Conservation (phyloP, 2,888 invertebrate species). For the Ethmia dodecea region DNA sequence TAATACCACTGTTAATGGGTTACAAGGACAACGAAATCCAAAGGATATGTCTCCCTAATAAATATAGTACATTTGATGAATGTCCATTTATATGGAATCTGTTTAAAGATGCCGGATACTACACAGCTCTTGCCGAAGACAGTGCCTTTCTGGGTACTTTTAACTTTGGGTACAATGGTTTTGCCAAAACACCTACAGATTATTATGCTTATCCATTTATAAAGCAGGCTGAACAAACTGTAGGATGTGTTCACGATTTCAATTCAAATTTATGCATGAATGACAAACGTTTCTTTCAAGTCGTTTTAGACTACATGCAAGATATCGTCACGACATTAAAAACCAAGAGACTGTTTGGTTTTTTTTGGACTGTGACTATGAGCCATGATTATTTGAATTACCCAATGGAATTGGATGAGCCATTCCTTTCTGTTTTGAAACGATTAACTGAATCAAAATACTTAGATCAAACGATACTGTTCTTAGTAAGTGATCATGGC, state of each 20-base stretch:
- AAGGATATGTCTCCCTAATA: conserved; percentile 75
- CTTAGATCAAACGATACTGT: conserved; percentile 78
- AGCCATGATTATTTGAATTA: conserved; percentile 88
- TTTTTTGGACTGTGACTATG: conserved; percentile 86
- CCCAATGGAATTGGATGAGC: conserved; percentile 81
- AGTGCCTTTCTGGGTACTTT: conserved; percentile 53
- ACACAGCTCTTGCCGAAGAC: conserved; percentile 88
- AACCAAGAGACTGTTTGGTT: conserved; percentile 77
- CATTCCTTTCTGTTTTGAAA: conserved; percentile 72
- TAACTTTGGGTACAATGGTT: conserved; percentile 35
- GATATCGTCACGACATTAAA: conserved; percentile 69
- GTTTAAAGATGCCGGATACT: conserved; percentile 80
- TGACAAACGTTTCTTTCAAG: conserved; percentile 77
- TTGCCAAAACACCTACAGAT: conserved; percentile 84
- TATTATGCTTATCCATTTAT: conserved; percentile 85
- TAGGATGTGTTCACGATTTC: conserved; percentile 60
- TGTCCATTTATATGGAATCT: conserved; percentile 89
- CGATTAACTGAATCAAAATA: conserved; percentile 55
- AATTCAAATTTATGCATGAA: conserved; percentile 82
- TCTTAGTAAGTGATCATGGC: conserved; percentile 91
- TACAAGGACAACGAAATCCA: conserved; percentile 72
- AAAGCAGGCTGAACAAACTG: conserved; percentile 75
- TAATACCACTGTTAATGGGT: conserved; percentile 88
- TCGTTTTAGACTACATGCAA: conserved; percentile 80
- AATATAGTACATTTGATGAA: conserved; percentile 78